These are phyloP conservation scores for Rhinolophus ferrumequinum DNA, from an alignment of 2,113 vertebrate species.

Conservation along the genomic window DNA sequence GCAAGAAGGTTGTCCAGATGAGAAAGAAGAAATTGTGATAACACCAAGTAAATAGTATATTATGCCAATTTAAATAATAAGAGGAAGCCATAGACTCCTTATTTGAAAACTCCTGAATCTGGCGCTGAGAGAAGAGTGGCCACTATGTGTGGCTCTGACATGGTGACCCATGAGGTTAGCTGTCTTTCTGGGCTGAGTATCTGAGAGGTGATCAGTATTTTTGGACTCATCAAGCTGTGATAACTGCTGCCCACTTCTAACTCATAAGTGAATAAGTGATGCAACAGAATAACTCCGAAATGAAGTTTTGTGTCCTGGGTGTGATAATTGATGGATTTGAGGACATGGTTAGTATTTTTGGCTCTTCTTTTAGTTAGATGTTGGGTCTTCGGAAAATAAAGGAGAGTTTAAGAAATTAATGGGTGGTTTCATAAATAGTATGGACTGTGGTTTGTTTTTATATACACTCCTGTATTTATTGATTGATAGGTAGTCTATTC, in stretches of 20 bases:
- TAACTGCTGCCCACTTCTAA: no score
- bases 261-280: not conserved
- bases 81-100: not conserved
- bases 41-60: not conserved
- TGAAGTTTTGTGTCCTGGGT: not conserved
- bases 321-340: not conserved
- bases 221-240: not conserved
- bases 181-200: not conserved
- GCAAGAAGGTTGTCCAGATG: not conserved
- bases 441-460: not conserved
- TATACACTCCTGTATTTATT: not conserved
- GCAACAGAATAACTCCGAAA: not conserved
- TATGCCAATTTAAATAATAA: not conserved
- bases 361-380: not conserved
- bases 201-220: not conserved
- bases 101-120: not conserved
- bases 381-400: constrained; percentile 18
- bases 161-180: not conserved
- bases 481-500: not conserved
- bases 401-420: not conserved
- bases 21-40: not conserved
- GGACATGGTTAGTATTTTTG: not conserved
- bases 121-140: not conserved
- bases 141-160: not conserved
- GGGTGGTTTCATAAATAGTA: not conserved